Conservation (phyloP, 1,140 invertebrate genomes). For the Melipona quadrifasciata region DNA sequence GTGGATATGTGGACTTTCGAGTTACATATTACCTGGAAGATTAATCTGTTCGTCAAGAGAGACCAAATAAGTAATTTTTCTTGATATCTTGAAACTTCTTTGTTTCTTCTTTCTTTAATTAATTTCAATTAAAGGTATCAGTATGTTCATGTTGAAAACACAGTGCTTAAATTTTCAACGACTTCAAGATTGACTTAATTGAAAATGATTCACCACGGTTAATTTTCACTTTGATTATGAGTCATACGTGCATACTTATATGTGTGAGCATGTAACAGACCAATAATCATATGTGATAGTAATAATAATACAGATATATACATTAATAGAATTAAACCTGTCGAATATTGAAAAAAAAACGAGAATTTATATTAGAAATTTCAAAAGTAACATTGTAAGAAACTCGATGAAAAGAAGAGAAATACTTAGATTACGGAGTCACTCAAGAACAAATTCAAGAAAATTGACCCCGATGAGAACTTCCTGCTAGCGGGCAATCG, state of each 20-base stretch:
- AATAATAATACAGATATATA: no score
- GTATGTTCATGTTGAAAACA: not conserved
- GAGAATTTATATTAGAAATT: not conserved
- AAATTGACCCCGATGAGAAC: conserved; percentile 11
- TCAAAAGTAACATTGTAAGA: not conserved
- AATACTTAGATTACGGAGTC: not conserved
- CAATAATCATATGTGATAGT: no score
- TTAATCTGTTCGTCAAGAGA: no score
- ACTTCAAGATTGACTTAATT: no score
- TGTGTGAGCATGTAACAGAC: no score
- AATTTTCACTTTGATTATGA: no score
- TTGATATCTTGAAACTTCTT: not conserved
- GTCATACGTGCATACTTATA: no score
- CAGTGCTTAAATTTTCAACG: no score
- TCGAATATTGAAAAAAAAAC: not conserved
- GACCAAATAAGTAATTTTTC: not conserved
- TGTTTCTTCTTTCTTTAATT: not conserved
- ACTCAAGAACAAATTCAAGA: not conserved
- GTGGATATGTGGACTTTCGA: no score
- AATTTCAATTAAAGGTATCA: not conserved
- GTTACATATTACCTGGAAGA: no score
- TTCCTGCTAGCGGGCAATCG: conserved; percentile 6
- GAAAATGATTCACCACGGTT: no score
- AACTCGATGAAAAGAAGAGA: not conserved
- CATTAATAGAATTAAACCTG: not conserved